Evolutionary conservation across 2,888 invertebrate genomes (phyloP), one percentile per base, ranked within the genome.

Genomic region (Napeogenes sylphis): DNA sequence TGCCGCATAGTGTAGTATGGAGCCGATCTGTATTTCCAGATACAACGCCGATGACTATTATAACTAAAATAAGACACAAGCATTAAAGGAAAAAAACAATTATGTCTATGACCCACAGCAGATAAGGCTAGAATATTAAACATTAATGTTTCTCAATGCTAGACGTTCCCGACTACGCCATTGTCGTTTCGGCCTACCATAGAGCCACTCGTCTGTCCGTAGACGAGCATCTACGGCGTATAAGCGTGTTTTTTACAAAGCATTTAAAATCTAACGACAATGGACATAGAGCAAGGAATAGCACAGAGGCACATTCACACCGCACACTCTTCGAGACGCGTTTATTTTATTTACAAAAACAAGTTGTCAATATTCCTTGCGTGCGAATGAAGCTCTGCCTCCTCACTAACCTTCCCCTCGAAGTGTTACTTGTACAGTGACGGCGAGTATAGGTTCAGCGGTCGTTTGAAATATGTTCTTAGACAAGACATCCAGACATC

Each of bases 321-420:
- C 69, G 76, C 76, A 66, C 62, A 64, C 63, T 69, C 66, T 77
- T 78, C 75, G 75, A 76, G 75, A 78, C 78, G 61, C 63, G 60
- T 64, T 64, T 75, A 73, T 72, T 73, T 73, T 84, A 84, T 84
- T 78, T 85, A 84, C 85, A 84, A 83, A 80, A 74, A 73, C 74
- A 75, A 73, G 71, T 79, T 77, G 78, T 77, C 78, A 78, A 75
- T 75, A 70, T 73, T 75, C 68, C 72, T 73, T 61, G 75, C 77
- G 79, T 76, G 77, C 75, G 61, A 68, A 60, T 67, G 68, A 59
- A 64, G 33, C 59, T 77, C 78, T 73, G 73, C 55, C 53, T 46
- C 45, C 56, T 14, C 56, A 55, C 13, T 54, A 55, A 13, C 45
- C 79, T 80, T 77, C 73, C 71, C 66, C 10, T 42, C 42, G 8